Conservation (phyloP, 2,888 invertebrate species). For the Zygothrica quintamaculata region DNA sequence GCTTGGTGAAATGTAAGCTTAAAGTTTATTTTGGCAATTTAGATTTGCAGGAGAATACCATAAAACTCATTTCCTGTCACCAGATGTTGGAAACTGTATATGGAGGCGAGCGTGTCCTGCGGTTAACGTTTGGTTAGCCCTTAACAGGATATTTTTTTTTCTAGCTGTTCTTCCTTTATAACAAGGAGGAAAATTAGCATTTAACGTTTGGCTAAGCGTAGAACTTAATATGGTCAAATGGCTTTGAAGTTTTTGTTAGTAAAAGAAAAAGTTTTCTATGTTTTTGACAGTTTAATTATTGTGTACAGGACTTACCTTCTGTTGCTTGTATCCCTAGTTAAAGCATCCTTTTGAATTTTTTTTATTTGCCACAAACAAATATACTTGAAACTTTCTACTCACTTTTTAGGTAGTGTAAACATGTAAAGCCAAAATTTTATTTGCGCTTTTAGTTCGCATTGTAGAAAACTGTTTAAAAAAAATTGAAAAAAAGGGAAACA, state of each 20-base stretch:
- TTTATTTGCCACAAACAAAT: slow-evolving; percentile 5
- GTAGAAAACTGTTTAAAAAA: too few relatives aligned
- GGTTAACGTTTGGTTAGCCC: slow-evolving; percentile 36
- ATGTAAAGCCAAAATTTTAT: not conserved
- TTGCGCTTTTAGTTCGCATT: not conserved
- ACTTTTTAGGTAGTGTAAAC: too few relatives aligned
- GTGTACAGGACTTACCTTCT: slow-evolving; percentile 8
- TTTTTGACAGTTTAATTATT: slow-evolving; percentile 68
- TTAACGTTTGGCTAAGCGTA: slow-evolving; percentile 34
- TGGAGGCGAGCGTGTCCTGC: slow-evolving; percentile 17
- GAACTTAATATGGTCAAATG: slow-evolving; percentile 24
- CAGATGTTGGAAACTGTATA: slow-evolving; percentile 47
- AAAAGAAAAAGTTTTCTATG: slow-evolving; percentile 28
- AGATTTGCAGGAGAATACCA: slow-evolving; percentile 1
- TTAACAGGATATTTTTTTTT: slow-evolving; percentile 68
- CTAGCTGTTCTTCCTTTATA: slow-evolving; percentile 16
- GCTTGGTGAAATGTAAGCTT: slow-evolving; percentile 5
- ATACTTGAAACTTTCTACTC: slow-evolving; percentile 5
- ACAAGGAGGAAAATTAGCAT: slow-evolving; percentile 63
- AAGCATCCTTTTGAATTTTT: not conserved
- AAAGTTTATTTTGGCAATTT: slow-evolving; percentile 4
- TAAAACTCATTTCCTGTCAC: slow-evolving; percentile 64
- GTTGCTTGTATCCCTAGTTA: not conserved
- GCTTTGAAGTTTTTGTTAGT: slow-evolving; percentile 54
- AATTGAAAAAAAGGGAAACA: too few relatives aligned